Base-by-base conservation (phyloP, 2,888 invertebrate genomes). In the Drosophila melanocephala region DNA sequence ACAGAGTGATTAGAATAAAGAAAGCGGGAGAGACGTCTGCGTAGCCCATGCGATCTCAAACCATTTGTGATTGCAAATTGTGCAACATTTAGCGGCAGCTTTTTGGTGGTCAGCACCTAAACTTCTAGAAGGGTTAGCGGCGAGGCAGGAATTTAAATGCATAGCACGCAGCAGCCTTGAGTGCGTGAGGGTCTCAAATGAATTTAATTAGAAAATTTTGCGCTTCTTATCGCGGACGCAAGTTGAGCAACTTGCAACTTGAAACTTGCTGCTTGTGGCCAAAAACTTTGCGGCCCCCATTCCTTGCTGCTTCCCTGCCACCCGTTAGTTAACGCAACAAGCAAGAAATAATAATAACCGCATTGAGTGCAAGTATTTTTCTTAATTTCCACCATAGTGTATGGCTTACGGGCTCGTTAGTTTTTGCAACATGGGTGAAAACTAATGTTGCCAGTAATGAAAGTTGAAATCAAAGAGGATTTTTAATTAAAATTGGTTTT, bases 131-230 rank as follows among this genome's bases (percentile, higher is more conserved):
- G 42, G 42, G 16, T 32, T 22, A 44, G 16, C 22, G 33, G 50
- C 51, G 14, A 28, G 59, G 50, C 55, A 35, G 22, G 52, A 61
- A 76, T 77, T 72, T 52, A 72, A 83, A 87, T 91, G 71, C 91
- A 61, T 64, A 72, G 79, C 87, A 89, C 90, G 89, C 77, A 77
- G 77, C 77, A 77, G 68, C 57, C 75, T 73, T 67, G 73, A 89
- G 81, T 86, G 90, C 90, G 86, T 91, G 90, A 85, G 85, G 84
- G 86, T 84, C 84, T 91, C 91, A 91, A 91, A 86, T 91, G 91
- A 90, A 90, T 91, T 90, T 90, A 91, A 90, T 90, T 90, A 91
- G 91, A 90, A 90, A 91, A 86, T 88, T 80, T 75, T 88, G 77
- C 74, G 61, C 89, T 83, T 77, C 85, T 90, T 78, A 30, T 58